Evolutionary conservation across 2,113 vertebrate species (phyloP).

Genomic region (Nerophis ophidion): DNA sequence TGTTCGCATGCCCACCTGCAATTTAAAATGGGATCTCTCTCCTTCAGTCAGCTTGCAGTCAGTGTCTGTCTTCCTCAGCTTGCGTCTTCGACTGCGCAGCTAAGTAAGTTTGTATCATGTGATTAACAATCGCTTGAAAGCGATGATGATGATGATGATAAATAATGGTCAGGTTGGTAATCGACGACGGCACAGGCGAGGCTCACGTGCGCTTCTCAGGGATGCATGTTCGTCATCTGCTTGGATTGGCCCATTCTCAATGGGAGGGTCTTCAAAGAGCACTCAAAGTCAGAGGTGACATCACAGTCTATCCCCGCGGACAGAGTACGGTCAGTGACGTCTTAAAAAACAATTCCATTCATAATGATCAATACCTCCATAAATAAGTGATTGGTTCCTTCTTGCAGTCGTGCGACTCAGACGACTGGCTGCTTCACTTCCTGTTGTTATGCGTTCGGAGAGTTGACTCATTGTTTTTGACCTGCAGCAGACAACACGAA

Average conservation of each 20-base stretch:
- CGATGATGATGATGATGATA: background rate
- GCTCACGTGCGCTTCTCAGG: conserved; percentile 72
- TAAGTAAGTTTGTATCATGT: conserved; percentile 43
- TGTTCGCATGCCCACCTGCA: background rate
- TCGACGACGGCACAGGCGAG: conserved; percentile 82
- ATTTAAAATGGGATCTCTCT: conserved; percentile 3
- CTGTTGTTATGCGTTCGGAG: conserved; percentile 59
- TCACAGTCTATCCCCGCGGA: conserved; percentile 65
- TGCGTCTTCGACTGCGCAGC: conserved; percentile 41
- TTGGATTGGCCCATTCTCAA: conserved; percentile 65
- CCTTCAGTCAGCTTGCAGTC: conserved; percentile 35
- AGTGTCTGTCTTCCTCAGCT: conserved; percentile 26
- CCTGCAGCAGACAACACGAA: conserved; percentile 47
- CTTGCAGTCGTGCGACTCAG: conserved; percentile 50
- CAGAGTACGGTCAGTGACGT: conserved; percentile 48
- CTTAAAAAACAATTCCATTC: no score
- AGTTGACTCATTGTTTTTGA: conserved; percentile 47
- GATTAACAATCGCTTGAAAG: background rate
- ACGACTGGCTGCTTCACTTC: conserved; percentile 56
- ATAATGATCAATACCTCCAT: no score
- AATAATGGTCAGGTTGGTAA: conserved; percentile 59
- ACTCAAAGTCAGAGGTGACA: conserved; percentile 67
- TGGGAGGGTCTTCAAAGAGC: conserved; percentile 79
- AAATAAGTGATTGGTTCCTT: conserved; percentile 1
- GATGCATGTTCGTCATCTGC: conserved; percentile 57